Base-by-base conservation (phyloP, 2,888 invertebrate genomes). In the Nesidiocoris tenuis region DNA sequence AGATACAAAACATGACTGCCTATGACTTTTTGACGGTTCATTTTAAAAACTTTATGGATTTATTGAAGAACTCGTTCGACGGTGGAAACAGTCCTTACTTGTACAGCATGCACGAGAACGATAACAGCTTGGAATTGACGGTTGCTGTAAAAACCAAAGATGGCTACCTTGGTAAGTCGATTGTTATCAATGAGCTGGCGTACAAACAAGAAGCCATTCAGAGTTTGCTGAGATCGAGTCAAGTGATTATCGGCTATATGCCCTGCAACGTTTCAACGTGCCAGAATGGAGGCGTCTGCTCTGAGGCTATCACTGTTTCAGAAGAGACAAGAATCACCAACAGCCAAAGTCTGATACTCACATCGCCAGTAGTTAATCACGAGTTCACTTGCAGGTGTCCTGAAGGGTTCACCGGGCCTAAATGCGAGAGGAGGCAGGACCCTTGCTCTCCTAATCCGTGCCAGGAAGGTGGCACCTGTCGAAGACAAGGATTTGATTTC, bases 381-480 rank as follows among this genome's bases (percentile, higher is more conserved):
- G 91, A 92, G 79, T 92, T 91, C 82, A 86, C 85, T 1, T 96
- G 96, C 82, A 89, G 90, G 79, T 96, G 96, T 82, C 88, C 89
- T 0, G 91, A 92, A 78, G 94, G 94, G 61, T 96, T 92, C 82
- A 92, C 91, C 16, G 96, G 96, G 0, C 86, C 87, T 0, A 88
- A 90, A 77, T 96, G 96, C 83, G 92, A 93, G 81, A 90, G 91
- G 81, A 87, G 93, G 5, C 94, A 94, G 85, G 95, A 96, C 85
- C 97, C 97, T 0, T 95, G 96, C 82, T 87, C 91, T 22, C 94
- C 94, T 0, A 94, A 92, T 83, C 96, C 96, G 2, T 98, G 98
- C 82, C 88, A 90, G 79, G 88, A 89, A 80, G 93, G 92, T 77
- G 95, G 93, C 0, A 90, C 91, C 80, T 98, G 97, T 82, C 88